Conservation (phyloP, 2,888 invertebrate species). For the Nebria brevicollis region DNA sequence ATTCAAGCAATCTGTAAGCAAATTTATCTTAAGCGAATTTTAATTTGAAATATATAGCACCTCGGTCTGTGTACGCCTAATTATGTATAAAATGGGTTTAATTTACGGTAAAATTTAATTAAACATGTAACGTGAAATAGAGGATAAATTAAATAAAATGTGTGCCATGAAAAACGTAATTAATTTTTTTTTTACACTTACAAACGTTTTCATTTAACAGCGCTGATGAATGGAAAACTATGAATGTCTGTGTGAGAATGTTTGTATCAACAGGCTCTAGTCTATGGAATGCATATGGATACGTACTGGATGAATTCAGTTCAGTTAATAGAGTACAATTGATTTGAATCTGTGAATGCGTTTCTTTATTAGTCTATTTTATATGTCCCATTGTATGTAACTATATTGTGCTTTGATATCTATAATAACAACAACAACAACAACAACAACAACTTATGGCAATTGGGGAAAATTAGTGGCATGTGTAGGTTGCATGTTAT, state of each 20-base stretch:
- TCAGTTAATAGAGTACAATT: too few species aligned
- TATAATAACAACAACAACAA: too few species aligned
- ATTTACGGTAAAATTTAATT: slow-evolving; percentile 44
- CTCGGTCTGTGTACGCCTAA: not conserved
- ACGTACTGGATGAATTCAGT: too few species aligned
- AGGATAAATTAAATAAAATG: slow-evolving; percentile 6
- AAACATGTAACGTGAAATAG: slow-evolving; percentile 27
- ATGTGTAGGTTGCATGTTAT: too few species aligned
- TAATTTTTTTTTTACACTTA: slow-evolving; percentile 16
- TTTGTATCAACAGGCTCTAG: too few species aligned
- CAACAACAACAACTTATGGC: too few species aligned
- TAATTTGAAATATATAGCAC: not conserved
- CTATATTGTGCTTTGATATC: too few species aligned
- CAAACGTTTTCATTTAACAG: not conserved
- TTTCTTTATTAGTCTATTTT: too few species aligned
- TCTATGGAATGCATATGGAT: too few species aligned
- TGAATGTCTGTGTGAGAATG: not conserved
- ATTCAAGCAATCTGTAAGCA: too few species aligned
- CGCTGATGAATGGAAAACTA: not conserved
- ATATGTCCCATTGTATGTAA: too few species aligned
- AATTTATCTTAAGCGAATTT: not conserved
- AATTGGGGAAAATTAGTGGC: too few species aligned
- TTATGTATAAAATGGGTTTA: slow-evolving; percentile 39
- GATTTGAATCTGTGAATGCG: not conserved
- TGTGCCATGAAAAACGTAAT: slow-evolving; percentile 30